Evolutionary conservation across 2,797 vertebrate species (phyloP), one percentile per base, ranked within the genome.

Genomic region (Vipera ursinii): DNA sequence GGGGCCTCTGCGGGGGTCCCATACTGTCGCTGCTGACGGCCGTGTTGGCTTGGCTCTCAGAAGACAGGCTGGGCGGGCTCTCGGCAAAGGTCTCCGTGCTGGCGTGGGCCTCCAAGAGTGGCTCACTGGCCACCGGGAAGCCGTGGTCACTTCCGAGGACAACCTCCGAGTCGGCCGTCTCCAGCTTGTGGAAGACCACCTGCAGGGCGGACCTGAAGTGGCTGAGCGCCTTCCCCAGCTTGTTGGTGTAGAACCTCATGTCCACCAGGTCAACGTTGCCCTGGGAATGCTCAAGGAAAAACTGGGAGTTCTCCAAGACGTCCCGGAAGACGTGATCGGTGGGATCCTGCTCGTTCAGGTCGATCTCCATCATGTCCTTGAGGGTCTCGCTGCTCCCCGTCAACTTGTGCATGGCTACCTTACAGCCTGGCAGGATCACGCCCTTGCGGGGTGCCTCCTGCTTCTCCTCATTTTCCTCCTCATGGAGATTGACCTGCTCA

Each of bases 131-230:
- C 89, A 95, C 95, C 55, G 96, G 96, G 88, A 97, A 95, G 61
- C 97, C 96, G 59, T 96, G 97, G 32, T 96, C 97, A 17, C 97
- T 97, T 92, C 98, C 98, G 93, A 97, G 96, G 86, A 96, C 95
- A 90, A 93, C 97, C 92, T 98, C 98, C 15, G 97, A 97, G 91
- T 96, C 97, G 0, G 93, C 97, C 2, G 96, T 97, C 38, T 99
- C 99, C 92, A 98, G 95, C 93, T 98, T 99, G 95, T 98, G 98
- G 96, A 99, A 98, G 55, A 98, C 99, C 26, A 98, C 98, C 93
- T 98, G 98, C 59, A 99, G 97, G 94, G 98, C 98, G 0, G 98
- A 98, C 88, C 97, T 97, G 91, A 99, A 99, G 61, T 98, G 98
- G 61, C 98, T 86, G 93, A 99, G 98, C 15, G 98, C 98, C 95